phyloP scores from a whole-genome alignment of 1,140 invertebrate species.

The Acromyrmex charruanus region DNA sequence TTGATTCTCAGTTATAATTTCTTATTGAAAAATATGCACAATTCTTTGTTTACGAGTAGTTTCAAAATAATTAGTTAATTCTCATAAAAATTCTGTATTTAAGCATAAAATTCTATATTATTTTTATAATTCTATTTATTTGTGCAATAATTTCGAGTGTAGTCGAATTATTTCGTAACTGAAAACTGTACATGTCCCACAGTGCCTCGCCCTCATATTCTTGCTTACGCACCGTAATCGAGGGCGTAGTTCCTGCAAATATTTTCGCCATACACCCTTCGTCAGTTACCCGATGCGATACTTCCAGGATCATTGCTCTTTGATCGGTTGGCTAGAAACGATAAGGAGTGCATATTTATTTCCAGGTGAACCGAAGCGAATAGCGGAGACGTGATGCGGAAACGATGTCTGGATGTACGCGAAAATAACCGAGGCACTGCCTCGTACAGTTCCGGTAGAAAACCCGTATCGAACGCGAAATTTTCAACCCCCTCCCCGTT shows the following conservation, averaged over 20 bases:
- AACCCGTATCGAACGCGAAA: conserved; percentile 39
- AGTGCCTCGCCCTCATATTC: conserved; percentile 28
- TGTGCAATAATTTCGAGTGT: background rate
- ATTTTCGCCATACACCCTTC: conserved; percentile 40
- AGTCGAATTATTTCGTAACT: background rate
- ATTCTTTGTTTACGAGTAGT: background rate
- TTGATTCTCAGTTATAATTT: background rate
- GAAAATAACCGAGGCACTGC: conserved; percentile 79
- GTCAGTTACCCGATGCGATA: conserved; percentile 36
- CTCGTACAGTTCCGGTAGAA: conserved; percentile 77
- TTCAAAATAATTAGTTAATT: background rate
- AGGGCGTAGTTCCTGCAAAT: conserved; percentile 46
- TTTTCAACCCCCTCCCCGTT: conserved; percentile 41
- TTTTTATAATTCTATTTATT: background rate
- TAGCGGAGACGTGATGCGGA: conserved; percentile 84
- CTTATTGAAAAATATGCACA: background rate
- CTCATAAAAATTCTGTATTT: background rate
- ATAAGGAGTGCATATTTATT: conserved; percentile 82
- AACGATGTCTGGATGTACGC: conserved; percentile 82
- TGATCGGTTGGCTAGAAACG: conserved; percentile 71
- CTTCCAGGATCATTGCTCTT: conserved; percentile 65
- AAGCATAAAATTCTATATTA: background rate
- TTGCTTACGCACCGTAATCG: conserved; percentile 35
- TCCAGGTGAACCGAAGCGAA: conserved; percentile 84
- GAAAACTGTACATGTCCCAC: background rate